Conservation (phyloP, 1,140 invertebrate species). For the Ceratina japonica region DNA sequence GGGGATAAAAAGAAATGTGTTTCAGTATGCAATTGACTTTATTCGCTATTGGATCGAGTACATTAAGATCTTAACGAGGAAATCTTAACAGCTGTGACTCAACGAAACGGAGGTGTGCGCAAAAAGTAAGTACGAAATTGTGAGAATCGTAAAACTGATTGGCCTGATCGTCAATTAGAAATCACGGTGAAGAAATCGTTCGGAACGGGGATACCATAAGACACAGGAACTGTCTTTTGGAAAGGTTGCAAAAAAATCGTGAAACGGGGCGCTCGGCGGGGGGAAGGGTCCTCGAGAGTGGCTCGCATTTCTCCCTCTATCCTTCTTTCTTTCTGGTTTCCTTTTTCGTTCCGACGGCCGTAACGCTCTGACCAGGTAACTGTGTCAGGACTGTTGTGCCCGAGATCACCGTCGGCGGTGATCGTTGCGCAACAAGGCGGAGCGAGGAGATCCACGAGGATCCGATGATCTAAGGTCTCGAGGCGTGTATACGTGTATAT, state of each 20-base stretch:
- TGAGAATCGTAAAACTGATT: no score
- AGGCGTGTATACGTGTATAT: slow-evolving; percentile 41
- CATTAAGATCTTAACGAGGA: no score
- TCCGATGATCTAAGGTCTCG: slow-evolving; percentile 69
- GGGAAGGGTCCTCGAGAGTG: slow-evolving; percentile 41
- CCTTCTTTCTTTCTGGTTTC: not conserved
- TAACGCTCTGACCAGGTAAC: slow-evolving; percentile 66
- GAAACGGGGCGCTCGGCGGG: slow-evolving; percentile 29
- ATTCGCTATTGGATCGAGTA: no score
- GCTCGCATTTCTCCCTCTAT: slow-evolving; percentile 51
- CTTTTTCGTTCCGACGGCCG: slow-evolving; percentile 36
- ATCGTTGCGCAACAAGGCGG: slow-evolving; percentile 67
- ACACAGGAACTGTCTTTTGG: slow-evolving; percentile 28
- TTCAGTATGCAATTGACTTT: no score
- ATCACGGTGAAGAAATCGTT: slow-evolving; percentile 8
- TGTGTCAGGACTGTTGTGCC: slow-evolving; percentile 70
- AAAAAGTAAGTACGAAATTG: no score
- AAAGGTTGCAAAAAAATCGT: slow-evolving; percentile 54
- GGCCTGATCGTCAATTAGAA: no score
- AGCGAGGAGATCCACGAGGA: slow-evolving; percentile 65
- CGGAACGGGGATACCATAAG: not conserved
- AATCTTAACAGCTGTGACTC: no score
- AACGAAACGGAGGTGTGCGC: no score
- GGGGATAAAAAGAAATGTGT: not conserved
- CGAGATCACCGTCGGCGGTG: slow-evolving; percentile 63